Percentiles rank a stretch among this genome's conserved stretches.
These are phyloP conservation scores for Plutomurus gul DNA, from an alignment of 1,140 invertebrate genomes.

Conservation along the genomic window DNA sequence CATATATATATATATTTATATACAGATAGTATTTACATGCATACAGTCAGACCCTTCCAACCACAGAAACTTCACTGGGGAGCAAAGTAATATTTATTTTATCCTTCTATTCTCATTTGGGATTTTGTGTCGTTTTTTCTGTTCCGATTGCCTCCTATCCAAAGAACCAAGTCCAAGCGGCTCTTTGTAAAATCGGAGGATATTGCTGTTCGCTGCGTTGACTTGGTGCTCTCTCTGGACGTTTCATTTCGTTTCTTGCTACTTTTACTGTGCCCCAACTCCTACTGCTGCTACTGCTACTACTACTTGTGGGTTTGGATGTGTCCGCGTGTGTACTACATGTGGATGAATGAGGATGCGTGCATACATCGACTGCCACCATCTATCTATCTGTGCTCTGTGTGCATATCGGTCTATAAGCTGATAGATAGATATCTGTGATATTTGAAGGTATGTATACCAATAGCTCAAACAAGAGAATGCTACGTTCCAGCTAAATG, in stretches of 20 bases:
- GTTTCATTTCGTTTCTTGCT: too few relatives aligned
- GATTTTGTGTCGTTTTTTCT: neutral
- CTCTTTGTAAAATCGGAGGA: too few relatives aligned
- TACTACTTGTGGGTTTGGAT: too few relatives aligned
- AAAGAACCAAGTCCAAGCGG: neutral
- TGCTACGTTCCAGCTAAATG: neutral
- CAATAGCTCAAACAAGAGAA: neutral
- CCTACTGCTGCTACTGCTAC: too few relatives aligned
- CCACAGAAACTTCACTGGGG: neutral
- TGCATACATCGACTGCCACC: too few relatives aligned
- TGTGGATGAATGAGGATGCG: too few relatives aligned
- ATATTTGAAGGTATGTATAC: neutral
- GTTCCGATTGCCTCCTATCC: neutral
- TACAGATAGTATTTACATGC: neutral
- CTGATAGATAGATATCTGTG: neutral
- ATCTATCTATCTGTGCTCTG: neutral
- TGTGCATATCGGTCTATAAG: neutral
- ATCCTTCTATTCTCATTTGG: neutral
- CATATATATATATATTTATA: neutral
- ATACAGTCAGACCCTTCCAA: neutral
- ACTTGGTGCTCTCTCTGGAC: too few relatives aligned
- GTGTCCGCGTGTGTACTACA: too few relatives aligned
- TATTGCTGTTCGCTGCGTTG: too few relatives aligned
- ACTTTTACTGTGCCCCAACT: too few relatives aligned
- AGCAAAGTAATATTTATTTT: slow-evolving; percentile 14